Evolutionary conservation across 2,888 invertebrate species (phyloP).

Genomic region (Oxycera nigricornis): DNA sequence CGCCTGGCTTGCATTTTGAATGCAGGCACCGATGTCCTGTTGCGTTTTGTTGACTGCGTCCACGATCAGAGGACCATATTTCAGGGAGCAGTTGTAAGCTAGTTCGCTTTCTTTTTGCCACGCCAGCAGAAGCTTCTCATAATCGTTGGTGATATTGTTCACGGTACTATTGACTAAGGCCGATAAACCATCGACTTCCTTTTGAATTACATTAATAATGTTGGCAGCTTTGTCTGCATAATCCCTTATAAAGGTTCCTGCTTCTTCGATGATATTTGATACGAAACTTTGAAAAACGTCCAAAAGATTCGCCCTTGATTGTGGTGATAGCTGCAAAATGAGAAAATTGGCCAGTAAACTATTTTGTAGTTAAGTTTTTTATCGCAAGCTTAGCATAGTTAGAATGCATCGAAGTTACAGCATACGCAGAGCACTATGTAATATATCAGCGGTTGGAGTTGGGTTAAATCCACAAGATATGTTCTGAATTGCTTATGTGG

Average conservation of each 20-base stretch:
- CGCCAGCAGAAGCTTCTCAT: neutral
- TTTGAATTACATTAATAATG: slow-evolving; percentile 5
- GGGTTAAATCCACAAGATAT: no score
- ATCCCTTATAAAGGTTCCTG: slow-evolving; percentile 5
- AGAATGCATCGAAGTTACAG: no score
- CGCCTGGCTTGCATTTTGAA: neutral
- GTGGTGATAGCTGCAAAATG: slow-evolving; percentile 8
- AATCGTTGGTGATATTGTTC: slow-evolving; percentile 2
- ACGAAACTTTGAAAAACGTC: slow-evolving; percentile 12
- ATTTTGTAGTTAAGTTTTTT: no score
- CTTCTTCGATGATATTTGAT: slow-evolving; percentile 11
- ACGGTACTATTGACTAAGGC: neutral
- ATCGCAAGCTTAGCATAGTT: neutral
- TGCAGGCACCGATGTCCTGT: neutral
- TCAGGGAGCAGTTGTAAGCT: neutral
- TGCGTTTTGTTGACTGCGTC: neutral
- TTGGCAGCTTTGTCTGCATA: slow-evolving; percentile 13
- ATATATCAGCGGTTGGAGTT: no score
- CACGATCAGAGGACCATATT: neutral
- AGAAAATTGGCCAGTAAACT: no score
- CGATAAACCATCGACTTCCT: neutral
- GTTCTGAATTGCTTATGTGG: no score
- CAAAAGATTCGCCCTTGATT: neutral
- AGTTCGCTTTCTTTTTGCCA: neutral
- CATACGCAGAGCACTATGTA: no score